Percentiles rank a stretch among this genome's conserved stretches.
These are phyloP conservation scores for Hemitrygon akajei DNA, from an alignment of 2,797 vertebrate genomes.

Conservation along the genomic window DNA sequence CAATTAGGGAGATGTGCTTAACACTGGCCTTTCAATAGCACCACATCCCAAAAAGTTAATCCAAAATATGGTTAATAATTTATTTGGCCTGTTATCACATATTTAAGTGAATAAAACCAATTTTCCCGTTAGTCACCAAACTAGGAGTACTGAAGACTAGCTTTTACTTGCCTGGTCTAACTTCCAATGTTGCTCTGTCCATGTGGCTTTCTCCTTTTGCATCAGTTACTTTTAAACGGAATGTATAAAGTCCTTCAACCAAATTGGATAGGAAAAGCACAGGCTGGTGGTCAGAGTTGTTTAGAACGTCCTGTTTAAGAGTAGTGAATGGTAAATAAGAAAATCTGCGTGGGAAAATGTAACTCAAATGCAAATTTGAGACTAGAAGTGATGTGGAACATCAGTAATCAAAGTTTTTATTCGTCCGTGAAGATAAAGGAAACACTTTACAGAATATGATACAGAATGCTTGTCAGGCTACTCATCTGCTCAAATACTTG, in stretches of 20 bases:
- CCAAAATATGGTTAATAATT: not conserved
- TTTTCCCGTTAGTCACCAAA: not conserved
- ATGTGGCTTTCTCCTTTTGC: constrained; percentile 80
- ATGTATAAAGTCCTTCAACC: constrained; percentile 87
- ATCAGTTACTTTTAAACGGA: constrained; percentile 82
- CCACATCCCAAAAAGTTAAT: no score
- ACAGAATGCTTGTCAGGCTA: not conserved
- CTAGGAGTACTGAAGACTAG: not conserved
- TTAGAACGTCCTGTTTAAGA: constrained; percentile 76
- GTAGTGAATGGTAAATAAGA: not conserved
- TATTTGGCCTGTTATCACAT: not conserved
- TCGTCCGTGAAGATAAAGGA: not conserved
- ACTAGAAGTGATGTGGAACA: not conserved
- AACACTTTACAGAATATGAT: not conserved
- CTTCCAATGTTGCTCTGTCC: constrained; percentile 75
- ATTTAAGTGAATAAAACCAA: not conserved
- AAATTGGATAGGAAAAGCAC: constrained; percentile 86
- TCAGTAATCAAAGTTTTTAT: not conserved
- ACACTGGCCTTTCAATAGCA: no score
- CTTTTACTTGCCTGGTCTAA: constrained; percentile 74
- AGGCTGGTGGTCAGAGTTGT: constrained; percentile 85
- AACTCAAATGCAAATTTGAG: not conserved
- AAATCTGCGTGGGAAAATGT: not conserved
- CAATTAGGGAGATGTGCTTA: no score
- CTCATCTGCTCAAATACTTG: not conserved